Conservation (phyloP, 1,140 invertebrate species). For the Pogonognathellus flavescens region DNA sequence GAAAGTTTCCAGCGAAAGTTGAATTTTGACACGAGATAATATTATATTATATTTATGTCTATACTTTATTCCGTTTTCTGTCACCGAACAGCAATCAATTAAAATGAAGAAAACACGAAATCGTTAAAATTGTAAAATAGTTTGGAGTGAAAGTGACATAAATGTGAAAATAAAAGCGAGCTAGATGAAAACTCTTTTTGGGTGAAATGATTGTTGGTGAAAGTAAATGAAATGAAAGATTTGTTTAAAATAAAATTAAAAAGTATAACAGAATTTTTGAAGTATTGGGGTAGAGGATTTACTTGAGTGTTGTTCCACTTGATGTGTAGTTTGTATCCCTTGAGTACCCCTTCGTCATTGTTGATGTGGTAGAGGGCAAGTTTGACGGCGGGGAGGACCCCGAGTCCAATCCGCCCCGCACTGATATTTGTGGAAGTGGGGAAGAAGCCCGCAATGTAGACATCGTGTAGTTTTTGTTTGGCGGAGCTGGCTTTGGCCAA, state of each 20-base stretch:
- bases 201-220: too few relatives aligned
- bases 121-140: too few relatives aligned
- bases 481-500: not conserved
- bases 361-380: slow-evolving; percentile 93
- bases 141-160: too few relatives aligned
- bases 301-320: slow-evolving; percentile 97
- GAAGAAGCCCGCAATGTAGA: slow-evolving; percentile 93
- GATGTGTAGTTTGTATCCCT: slow-evolving; percentile 90
- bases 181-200: too few relatives aligned
- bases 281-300: slow-evolving; percentile 69
- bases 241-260: too few relatives aligned
- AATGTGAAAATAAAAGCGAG: too few relatives aligned
- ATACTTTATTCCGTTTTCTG: too few relatives aligned
- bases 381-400: slow-evolving; percentile 93
- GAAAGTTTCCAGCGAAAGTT: too few relatives aligned
- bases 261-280: not conserved
- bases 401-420: slow-evolving; percentile 79
- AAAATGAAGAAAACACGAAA: too few relatives aligned
- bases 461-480: slow-evolving; percentile 72
- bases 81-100: too few relatives aligned
- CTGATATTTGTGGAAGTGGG: slow-evolving; percentile 83
- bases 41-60: too few relatives aligned
- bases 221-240: too few relatives aligned
- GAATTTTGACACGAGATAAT: not conserved
- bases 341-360: slow-evolving; percentile 84